Conservation (phyloP, 2,113 vertebrate genomes). For the Poeciliopsis prolifica region DNA sequence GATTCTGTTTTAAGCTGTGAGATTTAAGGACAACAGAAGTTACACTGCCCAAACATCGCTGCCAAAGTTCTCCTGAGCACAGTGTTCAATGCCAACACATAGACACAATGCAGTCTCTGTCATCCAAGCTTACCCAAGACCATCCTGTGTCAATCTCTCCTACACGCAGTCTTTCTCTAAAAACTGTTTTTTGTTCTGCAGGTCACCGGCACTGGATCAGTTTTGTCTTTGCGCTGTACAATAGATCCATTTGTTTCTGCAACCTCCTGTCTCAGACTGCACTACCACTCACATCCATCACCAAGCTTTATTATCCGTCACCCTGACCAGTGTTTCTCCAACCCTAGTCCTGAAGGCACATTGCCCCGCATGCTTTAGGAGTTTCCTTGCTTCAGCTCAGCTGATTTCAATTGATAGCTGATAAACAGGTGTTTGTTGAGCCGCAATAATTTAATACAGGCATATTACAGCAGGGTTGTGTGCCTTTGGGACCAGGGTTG, state of each 20-base stretch:
- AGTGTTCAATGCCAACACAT: conserved; percentile 5
- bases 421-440: no score
- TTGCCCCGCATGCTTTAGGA: no score
- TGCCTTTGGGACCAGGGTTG: no score
- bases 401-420: no score
- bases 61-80: conserved; percentile 47
- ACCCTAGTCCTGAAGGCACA: no score
- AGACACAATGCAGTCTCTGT: conserved; percentile 18
- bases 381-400: no score
- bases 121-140: conserved; percentile 5
- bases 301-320: not conserved
- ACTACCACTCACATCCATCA: conserved; percentile 6
- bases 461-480: no score
- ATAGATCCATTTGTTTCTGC: conserved; percentile 49
- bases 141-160: not conserved
- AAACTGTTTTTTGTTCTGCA: conserved; percentile 27
- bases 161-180: conserved; percentile 11
- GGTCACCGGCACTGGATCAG: conserved; percentile 26
- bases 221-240: conserved; percentile 32
- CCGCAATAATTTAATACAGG: no score
- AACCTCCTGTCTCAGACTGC: conserved; percentile 27
- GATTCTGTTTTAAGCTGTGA: conserved; percentile 16
- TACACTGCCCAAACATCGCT: conserved; percentile 8
- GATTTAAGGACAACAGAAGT: conserved; percentile 25
- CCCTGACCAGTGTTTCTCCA: not conserved